Conservation (phyloP, 1,140 invertebrate genomes). For the Drosophila jambulina region DNA sequence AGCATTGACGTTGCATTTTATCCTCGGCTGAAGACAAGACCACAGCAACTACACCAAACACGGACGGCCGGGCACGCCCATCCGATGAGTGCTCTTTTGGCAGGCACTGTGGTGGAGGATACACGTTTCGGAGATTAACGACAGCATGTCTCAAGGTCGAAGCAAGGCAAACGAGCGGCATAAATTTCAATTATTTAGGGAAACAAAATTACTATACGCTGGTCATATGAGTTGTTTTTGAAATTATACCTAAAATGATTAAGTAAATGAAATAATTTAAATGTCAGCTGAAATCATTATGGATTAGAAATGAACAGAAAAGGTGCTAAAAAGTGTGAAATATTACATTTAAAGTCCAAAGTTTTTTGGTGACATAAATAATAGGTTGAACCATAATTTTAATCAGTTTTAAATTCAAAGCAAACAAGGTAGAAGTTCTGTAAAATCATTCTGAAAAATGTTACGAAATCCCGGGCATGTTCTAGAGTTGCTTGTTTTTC, state of each 20-base stretch:
- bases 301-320: too few relatives aligned
- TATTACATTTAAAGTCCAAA: too few relatives aligned
- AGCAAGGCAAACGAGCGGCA: background rate
- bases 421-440: too few relatives aligned
- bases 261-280: background rate
- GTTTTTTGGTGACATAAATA: too few relatives aligned
- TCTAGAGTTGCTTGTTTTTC: too few relatives aligned
- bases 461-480: too few relatives aligned
- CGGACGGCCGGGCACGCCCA: constrained; percentile 38
- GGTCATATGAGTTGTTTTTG: background rate
- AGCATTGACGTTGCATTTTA: constrained; percentile 63
- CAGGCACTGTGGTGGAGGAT: constrained; percentile 35
- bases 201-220: background rate
- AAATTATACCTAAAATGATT: background rate
- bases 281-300: background rate
- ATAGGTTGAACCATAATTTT: too few relatives aligned
- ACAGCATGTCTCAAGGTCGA: constrained; percentile 3
- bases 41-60: constrained; percentile 59
- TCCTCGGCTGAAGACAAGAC: constrained; percentile 40
- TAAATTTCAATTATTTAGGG: background rate
- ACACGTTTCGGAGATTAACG: background rate
- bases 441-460: too few relatives aligned
- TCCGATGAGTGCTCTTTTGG: constrained; percentile 27
- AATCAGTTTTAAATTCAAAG: too few relatives aligned
- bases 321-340: too few relatives aligned